Evolutionary conservation across 2,888 invertebrate genomes (phyloP).

Genomic region (Leptinotarsa haldemani): DNA sequence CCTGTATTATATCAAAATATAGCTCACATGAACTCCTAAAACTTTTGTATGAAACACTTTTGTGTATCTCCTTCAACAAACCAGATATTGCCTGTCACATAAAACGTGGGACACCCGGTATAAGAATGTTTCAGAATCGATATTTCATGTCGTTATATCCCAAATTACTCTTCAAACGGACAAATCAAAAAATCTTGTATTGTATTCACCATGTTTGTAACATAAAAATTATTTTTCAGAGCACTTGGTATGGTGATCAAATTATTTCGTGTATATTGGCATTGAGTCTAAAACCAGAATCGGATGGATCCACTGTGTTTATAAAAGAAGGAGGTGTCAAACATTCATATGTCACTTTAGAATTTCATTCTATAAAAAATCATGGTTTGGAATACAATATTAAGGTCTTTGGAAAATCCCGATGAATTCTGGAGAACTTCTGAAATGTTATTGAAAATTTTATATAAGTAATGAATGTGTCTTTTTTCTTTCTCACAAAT

Average conservation of each 20-base stretch:
- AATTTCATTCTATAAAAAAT: slow-evolving; percentile 31
- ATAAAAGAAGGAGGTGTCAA: slow-evolving; percentile 36
- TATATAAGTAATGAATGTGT: neutral
- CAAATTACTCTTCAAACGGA: no score
- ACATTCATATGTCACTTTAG: slow-evolving; percentile 32
- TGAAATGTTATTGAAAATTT: neutral
- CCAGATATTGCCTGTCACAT: no score
- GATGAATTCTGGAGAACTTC: neutral
- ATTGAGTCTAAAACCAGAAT: slow-evolving; percentile 29
- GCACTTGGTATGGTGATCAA: slow-evolving; percentile 31
- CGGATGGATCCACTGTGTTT: slow-evolving; percentile 33
- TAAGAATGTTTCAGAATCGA: no score
- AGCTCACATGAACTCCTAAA: no score
- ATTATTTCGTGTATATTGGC: slow-evolving; percentile 40
- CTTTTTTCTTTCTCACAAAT: neutral
- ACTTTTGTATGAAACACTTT: no score
- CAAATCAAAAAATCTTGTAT: no score
- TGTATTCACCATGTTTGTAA: no score
- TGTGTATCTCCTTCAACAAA: no score
- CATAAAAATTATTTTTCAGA: slow-evolving; percentile 25
- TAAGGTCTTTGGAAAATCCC: slow-evolving; percentile 19
- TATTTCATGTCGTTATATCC: no score
- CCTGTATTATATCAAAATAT: no score
- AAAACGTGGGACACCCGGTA: no score
- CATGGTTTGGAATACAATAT: slow-evolving; percentile 41